Evolutionary conservation across 2,797 vertebrate genomes (phyloP).

Genomic region (Aldrovandia affinis): DNA sequence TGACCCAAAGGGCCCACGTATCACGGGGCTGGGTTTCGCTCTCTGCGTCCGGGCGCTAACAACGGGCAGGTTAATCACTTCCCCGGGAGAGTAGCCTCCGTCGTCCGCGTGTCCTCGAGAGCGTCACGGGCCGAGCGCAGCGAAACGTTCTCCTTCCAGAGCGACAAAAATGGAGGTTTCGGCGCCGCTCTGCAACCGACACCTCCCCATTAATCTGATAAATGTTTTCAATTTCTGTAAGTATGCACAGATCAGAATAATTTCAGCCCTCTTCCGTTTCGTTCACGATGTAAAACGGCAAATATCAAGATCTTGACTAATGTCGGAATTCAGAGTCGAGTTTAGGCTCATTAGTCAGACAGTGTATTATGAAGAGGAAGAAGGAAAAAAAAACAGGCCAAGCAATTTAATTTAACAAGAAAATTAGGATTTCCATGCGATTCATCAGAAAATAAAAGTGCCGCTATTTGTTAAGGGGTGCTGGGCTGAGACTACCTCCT

Average conservation of each 20-base stretch:
- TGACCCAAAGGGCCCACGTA: background rate
- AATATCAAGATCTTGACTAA: slow-evolving; percentile 26
- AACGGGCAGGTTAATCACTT: background rate
- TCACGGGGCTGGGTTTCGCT: background rate
- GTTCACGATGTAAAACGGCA: slow-evolving; percentile 22
- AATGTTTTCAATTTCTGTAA: slow-evolving; percentile 85
- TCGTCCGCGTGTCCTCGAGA: background rate
- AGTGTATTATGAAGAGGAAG: background rate
- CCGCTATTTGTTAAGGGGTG: background rate
- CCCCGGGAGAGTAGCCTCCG: background rate
- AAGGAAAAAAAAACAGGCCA: background rate
- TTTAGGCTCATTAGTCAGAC: slow-evolving; percentile 34
- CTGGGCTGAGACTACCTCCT: background rate
- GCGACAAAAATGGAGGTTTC: slow-evolving; percentile 65
- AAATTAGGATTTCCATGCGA: slow-evolving; percentile 15
- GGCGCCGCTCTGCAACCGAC: slow-evolving; percentile 69
- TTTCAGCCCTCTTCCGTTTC: slow-evolving; percentile 28
- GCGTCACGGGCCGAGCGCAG: background rate
- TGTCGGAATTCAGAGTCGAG: slow-evolving; percentile 25
- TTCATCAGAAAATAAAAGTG: slow-evolving; percentile 14
- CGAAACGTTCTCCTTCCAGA: slow-evolving; percentile 52
- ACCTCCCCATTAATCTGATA: slow-evolving; percentile 75
- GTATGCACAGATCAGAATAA: slow-evolving; percentile 62
- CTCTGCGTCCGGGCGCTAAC: background rate
- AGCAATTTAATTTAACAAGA: slow-evolving; percentile 27